A percentile compares a stretch with the other conserved stretches of the same genome.
These are phyloP conservation scores for Rhinoraja longicauda DNA, from an alignment of 2,797 vertebrate species.

Conservation along the genomic window DNA sequence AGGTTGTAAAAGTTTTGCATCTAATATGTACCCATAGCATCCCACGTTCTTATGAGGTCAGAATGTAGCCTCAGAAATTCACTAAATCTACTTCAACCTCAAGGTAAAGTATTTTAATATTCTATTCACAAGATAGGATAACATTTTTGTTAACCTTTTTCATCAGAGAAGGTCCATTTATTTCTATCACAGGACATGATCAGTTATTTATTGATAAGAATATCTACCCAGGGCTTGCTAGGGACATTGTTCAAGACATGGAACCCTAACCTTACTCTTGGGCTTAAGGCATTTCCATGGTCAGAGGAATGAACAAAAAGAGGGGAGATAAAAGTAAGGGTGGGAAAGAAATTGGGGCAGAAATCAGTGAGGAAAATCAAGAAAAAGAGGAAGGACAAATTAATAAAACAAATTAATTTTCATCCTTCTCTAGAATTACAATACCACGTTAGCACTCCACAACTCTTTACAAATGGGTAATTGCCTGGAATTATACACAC, in stretches of 20 bases:
- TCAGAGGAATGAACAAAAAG: background rate
- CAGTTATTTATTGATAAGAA: background rate
- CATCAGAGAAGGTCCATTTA: background rate
- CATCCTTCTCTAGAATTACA: background rate
- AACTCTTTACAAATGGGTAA: background rate
- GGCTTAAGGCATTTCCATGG: background rate
- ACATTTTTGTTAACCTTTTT: background rate
- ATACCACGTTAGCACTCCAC: background rate
- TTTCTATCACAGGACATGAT: background rate
- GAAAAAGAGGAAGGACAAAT: too few relatives aligned
- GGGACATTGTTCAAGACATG: background rate
- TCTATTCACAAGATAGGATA: background rate
- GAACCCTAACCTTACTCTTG: background rate
- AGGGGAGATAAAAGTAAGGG: background rate
- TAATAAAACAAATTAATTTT: background rate
- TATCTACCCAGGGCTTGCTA: background rate
- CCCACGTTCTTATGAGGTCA: background rate
- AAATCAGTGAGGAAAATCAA: background rate
- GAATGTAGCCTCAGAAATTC: background rate
- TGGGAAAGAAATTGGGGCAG: background rate
- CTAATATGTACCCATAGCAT: background rate
- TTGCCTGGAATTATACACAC: background rate
- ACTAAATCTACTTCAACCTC: background rate
- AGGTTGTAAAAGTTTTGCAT: background rate
- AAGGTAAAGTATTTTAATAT: background rate